These are phyloP conservation scores for Epistrophe grossulariae DNA, from an alignment of 2,888 invertebrate species.

Conservation along the genomic window DNA sequence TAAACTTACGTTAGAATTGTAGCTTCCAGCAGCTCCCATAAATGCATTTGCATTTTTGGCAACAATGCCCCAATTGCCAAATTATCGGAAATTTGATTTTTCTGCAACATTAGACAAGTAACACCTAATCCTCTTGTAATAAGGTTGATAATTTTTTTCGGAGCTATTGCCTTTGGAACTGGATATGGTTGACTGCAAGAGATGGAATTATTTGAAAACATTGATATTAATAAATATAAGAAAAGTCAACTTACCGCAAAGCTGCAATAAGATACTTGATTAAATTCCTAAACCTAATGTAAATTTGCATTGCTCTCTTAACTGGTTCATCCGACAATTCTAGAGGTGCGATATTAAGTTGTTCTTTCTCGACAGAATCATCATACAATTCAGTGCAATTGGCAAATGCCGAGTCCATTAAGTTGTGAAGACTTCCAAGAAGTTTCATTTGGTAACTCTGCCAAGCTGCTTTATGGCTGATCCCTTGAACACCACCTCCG, in stretches of 20 bases:
- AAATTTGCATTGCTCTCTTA: slow-evolving; percentile 77
- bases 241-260: slow-evolving; percentile 71
- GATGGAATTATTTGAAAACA: background rate
- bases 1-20: slow-evolving; percentile 78
- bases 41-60: slow-evolving; percentile 78
- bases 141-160: slow-evolving; percentile 79
- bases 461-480: slow-evolving; percentile 80
- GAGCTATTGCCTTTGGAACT: slow-evolving; percentile 78
- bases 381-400: slow-evolving; percentile 78
- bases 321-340: slow-evolving; percentile 78
- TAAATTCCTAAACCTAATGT: slow-evolving; percentile 77
- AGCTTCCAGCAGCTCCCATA: slow-evolving; percentile 78
- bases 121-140: slow-evolving; percentile 79
- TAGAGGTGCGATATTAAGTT: slow-evolving; percentile 64
- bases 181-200: slow-evolving; percentile 80
- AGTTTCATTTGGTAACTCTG: slow-evolving; percentile 78
- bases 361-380: slow-evolving; percentile 67
- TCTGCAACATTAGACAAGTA: slow-evolving; percentile 77
- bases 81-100: slow-evolving; percentile 79
- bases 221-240: background rate
- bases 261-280: slow-evolving; percentile 77
- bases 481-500: slow-evolving; percentile 79
- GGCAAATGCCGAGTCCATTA: slow-evolving; percentile 78
- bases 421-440: slow-evolving; percentile 77
- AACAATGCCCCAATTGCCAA: slow-evolving; percentile 78